Evolutionary conservation across 30 jellyfish, hydroid and myxozoan species (phyloP), one percentile per base, ranked within the genome.

Genomic region (Cassiopea xamachana): DNA sequence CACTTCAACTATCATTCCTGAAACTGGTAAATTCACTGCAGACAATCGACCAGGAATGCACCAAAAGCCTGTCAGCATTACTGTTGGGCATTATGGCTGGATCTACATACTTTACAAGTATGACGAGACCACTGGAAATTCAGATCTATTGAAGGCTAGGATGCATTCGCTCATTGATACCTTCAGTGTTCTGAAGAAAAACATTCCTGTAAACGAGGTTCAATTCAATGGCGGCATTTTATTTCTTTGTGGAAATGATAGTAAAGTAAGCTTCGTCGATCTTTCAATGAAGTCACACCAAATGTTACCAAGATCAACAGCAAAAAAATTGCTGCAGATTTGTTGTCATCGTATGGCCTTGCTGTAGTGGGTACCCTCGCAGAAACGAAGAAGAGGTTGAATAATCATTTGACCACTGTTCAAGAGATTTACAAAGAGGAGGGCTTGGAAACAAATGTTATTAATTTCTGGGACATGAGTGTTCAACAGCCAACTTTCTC

Each of bases 61-160:
- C 61, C 88, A 68, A 7, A 17, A 49, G 60, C 94, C 94, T 73
- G 17, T 86, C 5, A 46, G 88, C 46, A 50, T 77, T 60, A 69
- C 82, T 3, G 84, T 86, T 8, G 94, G 69, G 1, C 45, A 67
- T 48, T 58, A 74, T 77, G 94, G 94, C 15, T 86, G 84, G 82
- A 58, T 86, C 7, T 51, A 73, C 7, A 44, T 51, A 15, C 12
- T 74, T 55, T 79, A 73, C 49, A 50, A 72, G 18, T 77, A 7
- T 58, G 88, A 76, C 81, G 7, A 14, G 0, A 59, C 8, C 8
- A 6, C 0, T 6, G 69, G 14, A 59, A 44, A 17, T 10, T 14
- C 88, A n/a, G 46, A 61, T 7, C 43, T 85, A 17, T 73, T 18
- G n/a, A 58, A 60, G 10, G 81, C 79, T 14, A 70, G 81, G 50